Base-by-base conservation (phyloP, 2,113 vertebrate genomes). In the Monarcha castaneiventris region DNA sequence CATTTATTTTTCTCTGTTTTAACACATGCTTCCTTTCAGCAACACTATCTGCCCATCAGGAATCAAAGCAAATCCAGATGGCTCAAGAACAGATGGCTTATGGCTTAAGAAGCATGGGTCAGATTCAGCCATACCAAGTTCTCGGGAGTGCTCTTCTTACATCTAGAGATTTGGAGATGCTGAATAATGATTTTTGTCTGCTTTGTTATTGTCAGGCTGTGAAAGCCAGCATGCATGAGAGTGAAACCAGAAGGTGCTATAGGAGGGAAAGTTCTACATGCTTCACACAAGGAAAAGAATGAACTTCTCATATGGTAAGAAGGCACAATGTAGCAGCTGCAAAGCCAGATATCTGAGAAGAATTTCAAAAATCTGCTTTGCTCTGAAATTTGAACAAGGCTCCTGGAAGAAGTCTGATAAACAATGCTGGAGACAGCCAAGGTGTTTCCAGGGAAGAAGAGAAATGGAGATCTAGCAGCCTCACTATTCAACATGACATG, bases 1-100 rank as follows among this genome's bases (percentile, higher is more conserved):
- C 88, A 96, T 83, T 77, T 92, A 83, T 81, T 94, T 95, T 84
- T 61, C 81, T 90, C 83, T 94, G 51, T 87, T 95, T 93, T 93
- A 91, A 81, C 90, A 95, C 88, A 82, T 69, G 73, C 37, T 96
- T 87, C 59, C 82, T 90, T 93, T 97, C 93, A 94, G 73, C 76
- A 79, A 19, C 37, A 44, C 77, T 95, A 63, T 94, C 90, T 95
- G 51, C 54, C 89, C 67, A 58, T 92, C 73, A 95, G 68, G 67
- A 97, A 74, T 90, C 88, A 91, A 94, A 95, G 89, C 58, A 87
- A 94, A 76, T 84, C 89, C 94, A 95, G 90, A 88, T 90, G 92
- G 93, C 80, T 91, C 72, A 92, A 96, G 84, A 96, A 80, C 93
- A 94, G 84, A 93, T 73, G 83, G 89, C 64, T 97, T 89, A 92